Percentiles rank a stretch among this genome's conserved stretches.
phyloP scores from a whole-genome alignment of 2,888 invertebrate genomes.

The Nasonia oneida region DNA sequence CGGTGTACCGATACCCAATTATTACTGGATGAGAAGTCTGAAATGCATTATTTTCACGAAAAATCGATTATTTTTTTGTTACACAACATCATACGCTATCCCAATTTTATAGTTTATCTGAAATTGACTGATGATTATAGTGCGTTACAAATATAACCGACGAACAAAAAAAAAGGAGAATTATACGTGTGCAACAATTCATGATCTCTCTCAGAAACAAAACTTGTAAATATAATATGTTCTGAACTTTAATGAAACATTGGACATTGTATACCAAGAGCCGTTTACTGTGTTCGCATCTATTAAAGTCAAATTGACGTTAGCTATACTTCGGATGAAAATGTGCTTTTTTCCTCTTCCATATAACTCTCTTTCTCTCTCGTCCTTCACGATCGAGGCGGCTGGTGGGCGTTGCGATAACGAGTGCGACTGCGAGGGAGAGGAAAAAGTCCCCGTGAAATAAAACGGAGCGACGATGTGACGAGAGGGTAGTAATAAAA shows the following conservation, averaged over 20 bases:
- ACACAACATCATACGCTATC: background rate
- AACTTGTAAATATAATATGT: slow-evolving; percentile 20
- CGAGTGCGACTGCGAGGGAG: background rate
- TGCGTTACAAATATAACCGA: background rate
- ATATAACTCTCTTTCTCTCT: slow-evolving; percentile 9
- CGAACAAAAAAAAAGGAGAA: background rate
- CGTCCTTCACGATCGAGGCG: slow-evolving; percentile 17
- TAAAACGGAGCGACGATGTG: background rate
- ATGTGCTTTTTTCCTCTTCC: slow-evolving; percentile 36
- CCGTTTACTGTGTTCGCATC: background rate
- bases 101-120: background rate
- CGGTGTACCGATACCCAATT: background rate
- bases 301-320: background rate
- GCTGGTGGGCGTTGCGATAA: background rate
- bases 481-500: background rate
- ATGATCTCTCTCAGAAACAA: background rate
- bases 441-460: slow-evolving; percentile 24
- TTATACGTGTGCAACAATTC: background rate
- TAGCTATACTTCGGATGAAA: background rate
- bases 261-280: background rate
- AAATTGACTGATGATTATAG: background rate
- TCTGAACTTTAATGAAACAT: background rate
- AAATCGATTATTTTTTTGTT: background rate
- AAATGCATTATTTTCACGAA: slow-evolving; percentile 19
- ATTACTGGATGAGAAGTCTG: slow-evolving; percentile 44